Percentiles rank a stretch among this genome's conserved stretches.
phyloP scores from a whole-genome alignment of 2,113 vertebrate species.

The Chaenocephalus aceratus region DNA sequence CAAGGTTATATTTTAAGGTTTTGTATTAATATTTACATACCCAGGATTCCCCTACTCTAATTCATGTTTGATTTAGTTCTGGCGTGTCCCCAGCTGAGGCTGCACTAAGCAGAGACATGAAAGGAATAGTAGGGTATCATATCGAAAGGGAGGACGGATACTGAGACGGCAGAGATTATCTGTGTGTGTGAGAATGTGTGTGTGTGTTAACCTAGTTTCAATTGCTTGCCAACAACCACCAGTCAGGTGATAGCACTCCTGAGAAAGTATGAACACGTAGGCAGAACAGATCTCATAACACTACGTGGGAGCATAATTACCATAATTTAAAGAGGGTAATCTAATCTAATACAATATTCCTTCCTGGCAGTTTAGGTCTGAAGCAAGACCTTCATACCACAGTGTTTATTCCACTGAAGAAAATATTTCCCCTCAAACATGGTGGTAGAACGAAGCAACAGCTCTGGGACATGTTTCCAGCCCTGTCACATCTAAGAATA shows the following conservation, averaged over 20 bases:
- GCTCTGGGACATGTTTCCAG: conserved; percentile 54
- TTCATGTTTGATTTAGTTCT: conserved; percentile 53
- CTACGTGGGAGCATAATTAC: neutral
- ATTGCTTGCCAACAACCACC: conserved; percentile 13
- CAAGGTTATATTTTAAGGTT: conserved; percentile 33
- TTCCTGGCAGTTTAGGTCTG: neutral
- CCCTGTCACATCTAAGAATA: conserved; percentile 75
- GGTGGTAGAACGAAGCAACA: conserved; percentile 33
- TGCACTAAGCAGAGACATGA: conserved; percentile 1
- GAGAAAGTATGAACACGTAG: neutral
- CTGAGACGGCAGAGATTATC: neutral
- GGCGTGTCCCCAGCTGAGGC: neutral
- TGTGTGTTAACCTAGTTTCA: conserved; percentile 22
- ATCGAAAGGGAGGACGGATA: conserved; percentile 14
- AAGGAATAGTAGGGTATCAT: conserved; percentile 9
- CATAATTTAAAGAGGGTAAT: conserved; percentile 1
- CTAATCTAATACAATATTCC: neutral
- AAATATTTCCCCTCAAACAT: neutral
- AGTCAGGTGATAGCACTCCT: conserved; percentile 33
- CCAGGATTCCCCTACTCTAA: conserved; percentile 23
- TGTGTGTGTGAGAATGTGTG: neutral
- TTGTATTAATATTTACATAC: conserved; percentile 74
- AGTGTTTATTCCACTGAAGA: neutral
- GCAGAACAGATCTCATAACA: neutral
- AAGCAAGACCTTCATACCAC: conserved; percentile 5